phyloP scores from a whole-genome alignment of 92 coral and sea anemone genomes.

The Nematostella vectensis region DNA sequence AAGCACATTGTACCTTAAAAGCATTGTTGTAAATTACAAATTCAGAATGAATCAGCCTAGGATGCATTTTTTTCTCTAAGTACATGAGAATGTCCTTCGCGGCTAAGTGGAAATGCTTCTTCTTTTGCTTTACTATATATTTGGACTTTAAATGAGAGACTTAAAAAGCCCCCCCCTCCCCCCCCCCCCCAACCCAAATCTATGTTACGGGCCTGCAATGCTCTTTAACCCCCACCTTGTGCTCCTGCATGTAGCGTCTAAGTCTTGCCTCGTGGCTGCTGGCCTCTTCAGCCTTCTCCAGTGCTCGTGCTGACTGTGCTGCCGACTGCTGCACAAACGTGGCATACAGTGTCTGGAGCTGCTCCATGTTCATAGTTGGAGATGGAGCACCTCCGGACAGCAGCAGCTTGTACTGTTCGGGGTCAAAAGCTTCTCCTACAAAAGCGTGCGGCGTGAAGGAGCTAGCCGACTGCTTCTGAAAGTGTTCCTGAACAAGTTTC shows the following conservation, averaged over 20 bases:
- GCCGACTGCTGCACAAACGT: constrained; percentile 23
- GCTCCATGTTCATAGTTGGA: constrained; percentile 31
- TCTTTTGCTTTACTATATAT: no score
- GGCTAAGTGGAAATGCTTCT: no score
- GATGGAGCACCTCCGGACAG: constrained; percentile 22
- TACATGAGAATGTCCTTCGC: no score
- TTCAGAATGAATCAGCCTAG: no score
- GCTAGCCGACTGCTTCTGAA: constrained; percentile 17
- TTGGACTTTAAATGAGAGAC: no score
- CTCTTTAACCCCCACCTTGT: constrained; percentile 35
- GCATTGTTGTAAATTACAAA: no score
- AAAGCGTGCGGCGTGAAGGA: constrained; percentile 26
- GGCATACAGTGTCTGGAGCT: constrained; percentile 32
- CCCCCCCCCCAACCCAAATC: no score
- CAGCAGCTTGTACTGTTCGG: constrained; percentile 42
- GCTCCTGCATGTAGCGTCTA: constrained; percentile 25
- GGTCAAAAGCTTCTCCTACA: constrained; percentile 25
- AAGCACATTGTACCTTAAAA: no score
- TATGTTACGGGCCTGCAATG: no score
- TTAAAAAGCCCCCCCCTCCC: no score
- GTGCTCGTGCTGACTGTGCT: constrained; percentile 2
- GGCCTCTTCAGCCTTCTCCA: constrained; percentile 14
- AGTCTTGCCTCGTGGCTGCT: constrained; percentile 33
- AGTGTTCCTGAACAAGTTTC: constrained; percentile 28
- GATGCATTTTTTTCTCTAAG: no score